Conservation (phyloP, 2,113 vertebrate genomes). For the Fregata magnificens region DNA sequence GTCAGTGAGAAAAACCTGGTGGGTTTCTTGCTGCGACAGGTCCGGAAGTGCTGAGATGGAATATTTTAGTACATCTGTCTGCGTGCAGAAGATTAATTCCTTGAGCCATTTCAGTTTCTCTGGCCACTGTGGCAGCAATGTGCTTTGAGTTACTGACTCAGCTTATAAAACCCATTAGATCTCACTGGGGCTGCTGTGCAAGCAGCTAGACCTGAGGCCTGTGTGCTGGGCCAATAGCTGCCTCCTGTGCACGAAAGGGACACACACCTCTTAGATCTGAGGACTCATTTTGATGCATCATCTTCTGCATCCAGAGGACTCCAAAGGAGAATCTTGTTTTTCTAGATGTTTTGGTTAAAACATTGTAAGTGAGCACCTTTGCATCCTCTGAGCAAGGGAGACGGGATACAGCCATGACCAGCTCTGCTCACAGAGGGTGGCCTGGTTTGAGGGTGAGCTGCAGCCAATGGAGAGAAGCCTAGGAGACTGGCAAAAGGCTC, state of each 20-base stretch:
- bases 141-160: neutral
- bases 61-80: neutral
- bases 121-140: neutral
- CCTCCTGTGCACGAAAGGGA: neutral
- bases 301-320: neutral
- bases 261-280: neutral
- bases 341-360: neutral
- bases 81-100: neutral
- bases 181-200: neutral
- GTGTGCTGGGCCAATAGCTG: neutral
- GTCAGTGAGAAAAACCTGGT: neutral
- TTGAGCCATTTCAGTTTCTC: neutral
- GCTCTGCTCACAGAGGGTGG: neutral
- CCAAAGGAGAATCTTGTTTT: neutral
- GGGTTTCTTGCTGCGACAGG: neutral
- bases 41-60: neutral
- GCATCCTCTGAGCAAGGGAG: neutral
- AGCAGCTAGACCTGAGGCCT: neutral
- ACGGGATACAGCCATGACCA: rapidly evolving
- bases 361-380: neutral
- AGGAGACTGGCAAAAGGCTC: neutral
- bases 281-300: neutral
- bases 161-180: neutral
- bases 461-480: neutral
- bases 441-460: neutral